A percentile compares a stretch with the other conserved stretches of the same genome.
phyloP scores from a whole-genome alignment of 2,888 invertebrate species.

The Drosophila diplacantha region DNA sequence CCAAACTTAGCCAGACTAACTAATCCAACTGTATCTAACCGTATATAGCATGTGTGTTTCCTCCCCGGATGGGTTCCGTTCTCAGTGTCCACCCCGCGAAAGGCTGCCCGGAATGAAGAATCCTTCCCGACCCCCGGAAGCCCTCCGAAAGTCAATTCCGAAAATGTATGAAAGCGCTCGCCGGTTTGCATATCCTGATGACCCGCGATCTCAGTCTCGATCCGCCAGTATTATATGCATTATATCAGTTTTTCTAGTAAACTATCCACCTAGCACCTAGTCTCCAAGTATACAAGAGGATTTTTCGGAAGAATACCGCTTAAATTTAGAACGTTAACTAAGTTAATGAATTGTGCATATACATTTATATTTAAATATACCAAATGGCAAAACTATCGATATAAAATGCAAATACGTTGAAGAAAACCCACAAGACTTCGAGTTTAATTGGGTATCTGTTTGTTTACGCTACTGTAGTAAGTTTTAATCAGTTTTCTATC shows the following conservation, averaged over 20 bases:
- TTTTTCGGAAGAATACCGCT: conserved; percentile 22
- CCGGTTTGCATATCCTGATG: conserved; percentile 29
- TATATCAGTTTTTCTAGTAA: conserved; percentile 32
- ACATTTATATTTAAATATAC: conserved; percentile 55
- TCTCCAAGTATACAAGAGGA: conserved; percentile 34
- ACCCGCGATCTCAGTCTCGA: conserved; percentile 23
- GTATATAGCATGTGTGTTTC: conserved; percentile 32
- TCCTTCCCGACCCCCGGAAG: not conserved
- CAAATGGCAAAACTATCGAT: conserved; percentile 59
- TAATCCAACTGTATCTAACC: conserved; percentile 30
- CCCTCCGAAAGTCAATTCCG: conserved; percentile 52
- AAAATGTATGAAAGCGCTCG: conserved; percentile 74
- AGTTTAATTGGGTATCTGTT: not conserved
- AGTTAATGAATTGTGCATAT: conserved; percentile 69
- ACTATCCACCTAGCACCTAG: conserved; percentile 35
- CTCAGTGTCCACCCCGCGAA: conserved; percentile 30
- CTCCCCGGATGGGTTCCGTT: conserved; percentile 26
- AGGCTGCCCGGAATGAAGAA: conserved; percentile 4
- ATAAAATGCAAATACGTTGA: conserved; percentile 43
- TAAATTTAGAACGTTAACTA: conserved; percentile 50
- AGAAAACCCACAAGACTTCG: not conserved
- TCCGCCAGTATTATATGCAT: conserved; percentile 47
- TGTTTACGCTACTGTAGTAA: not conserved
- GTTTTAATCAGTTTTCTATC: not conserved
- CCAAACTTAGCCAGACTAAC: conserved; percentile 6